Conservation (phyloP, 2,113 vertebrate genomes). For the mouse (Mus musculus) region GRCm39 chr1:34427001-34427500, state of each 20-base stretch:
- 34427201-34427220: not conserved
- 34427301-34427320: not conserved
- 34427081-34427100: constrained; percentile 43
- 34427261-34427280: not conserved
- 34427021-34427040: constrained; percentile 59
- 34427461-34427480: not conserved
- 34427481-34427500: not conserved
- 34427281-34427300: not conserved
- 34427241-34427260: not conserved
- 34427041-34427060: constrained; percentile 36
- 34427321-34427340: not conserved
- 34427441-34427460: not conserved
- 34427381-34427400: not conserved
- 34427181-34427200: not conserved
- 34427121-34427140: not conserved
- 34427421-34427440: not conserved
- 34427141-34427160: not conserved
- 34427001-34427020: constrained; percentile 70
- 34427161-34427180: not conserved
- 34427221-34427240: not conserved
- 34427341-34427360: not conserved
- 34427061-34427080: constrained; percentile 33
- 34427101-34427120: not conserved
- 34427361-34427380: not conserved
- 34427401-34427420: not conserved